Base-by-base conservation (phyloP, 2,797 vertebrate species). In the Acomys russatus region DNA sequence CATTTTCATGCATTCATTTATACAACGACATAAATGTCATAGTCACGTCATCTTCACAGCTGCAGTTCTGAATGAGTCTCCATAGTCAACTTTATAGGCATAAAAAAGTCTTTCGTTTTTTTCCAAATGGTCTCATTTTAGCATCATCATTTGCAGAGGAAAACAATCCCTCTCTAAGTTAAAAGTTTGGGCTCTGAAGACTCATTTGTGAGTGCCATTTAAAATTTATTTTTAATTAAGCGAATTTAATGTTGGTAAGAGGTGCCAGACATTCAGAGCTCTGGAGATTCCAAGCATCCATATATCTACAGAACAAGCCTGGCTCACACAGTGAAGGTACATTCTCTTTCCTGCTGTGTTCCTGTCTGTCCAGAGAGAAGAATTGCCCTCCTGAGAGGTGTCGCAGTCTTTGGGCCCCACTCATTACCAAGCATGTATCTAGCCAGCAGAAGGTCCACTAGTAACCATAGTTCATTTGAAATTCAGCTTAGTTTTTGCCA, bases 171-270 rank as follows among this genome's bases (percentile, higher is more conserved):
- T 97, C 97, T 94, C 96, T 83, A 94, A 97, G 94, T 96, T 95
- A 88, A 77, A 98, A 97, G 78, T 87, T 77, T 90, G 92, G 94
- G 79, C 95, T 97, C 96, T 95, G 70, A 97, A 96, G 96, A 96
- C 95, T 96, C 97, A 97, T 97, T 97, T 95, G 95, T 96, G 94
- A 96, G 92, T 97, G 95, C 95, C 96, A 97, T 97, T 97, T 98
- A 95, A 97, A 97, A 96, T 98, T 97, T 98, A 98, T 98, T 98
- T 98, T 97, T 97, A 98, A 97, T 98, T 98, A 97, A 97, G 87
- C 80, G 0, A 97, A 97, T 97, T 97, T 98, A 97, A 97, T 97
- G 95, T 96, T 96, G 87, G 91, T 93, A 78, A 97, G 95, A 97
- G 96, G 96, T 97, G 96, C 97, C 96, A 98, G 96, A 97, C 96